Percentiles rank a stretch among this genome's conserved stretches.
Conservation (phyloP, 2,888 invertebrate genomes). For the Volucella inflata region DNA sequence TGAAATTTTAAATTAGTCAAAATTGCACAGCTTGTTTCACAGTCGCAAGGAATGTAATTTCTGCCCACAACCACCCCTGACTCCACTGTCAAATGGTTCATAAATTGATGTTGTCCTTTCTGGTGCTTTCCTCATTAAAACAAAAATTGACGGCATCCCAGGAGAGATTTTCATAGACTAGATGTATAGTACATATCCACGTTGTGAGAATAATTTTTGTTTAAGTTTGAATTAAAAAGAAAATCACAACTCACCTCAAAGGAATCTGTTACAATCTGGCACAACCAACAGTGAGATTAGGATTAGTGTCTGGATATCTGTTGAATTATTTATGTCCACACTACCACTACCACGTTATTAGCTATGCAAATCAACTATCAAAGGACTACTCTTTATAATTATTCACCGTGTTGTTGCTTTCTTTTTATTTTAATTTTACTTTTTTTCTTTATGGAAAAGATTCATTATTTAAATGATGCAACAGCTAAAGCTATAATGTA, state of each 20-base stretch:
- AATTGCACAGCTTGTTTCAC: no score
- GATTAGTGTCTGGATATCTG: conserved; percentile 40
- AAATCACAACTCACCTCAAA: conserved; percentile 53
- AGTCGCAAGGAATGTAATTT: no score
- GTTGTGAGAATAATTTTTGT: no score
- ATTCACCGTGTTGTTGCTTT: conserved; percentile 42
- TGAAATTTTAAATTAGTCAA: no score
- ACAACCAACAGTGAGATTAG: conserved; percentile 5
- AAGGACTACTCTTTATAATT: conserved; percentile 71
- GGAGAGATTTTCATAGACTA: no score
- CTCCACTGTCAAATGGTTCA: no score
- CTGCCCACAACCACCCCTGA: no score
- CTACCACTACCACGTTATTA: conserved; percentile 25
- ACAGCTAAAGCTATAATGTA: conserved; percentile 31
- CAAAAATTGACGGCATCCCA: no score
- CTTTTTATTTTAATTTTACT: conserved; percentile 13
- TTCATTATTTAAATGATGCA: conserved; percentile 67
- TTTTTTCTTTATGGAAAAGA: conserved; percentile 40
- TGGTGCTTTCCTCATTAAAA: no score
- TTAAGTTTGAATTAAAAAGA: not conserved
- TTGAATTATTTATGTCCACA: conserved; percentile 49
- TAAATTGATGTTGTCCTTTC: no score
- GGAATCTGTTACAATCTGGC: conserved; percentile 48
- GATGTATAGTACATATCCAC: no score
- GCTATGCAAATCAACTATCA: conserved; percentile 66